These are phyloP conservation scores for Chrysolina americana DNA, from an alignment of 2,888 invertebrate genomes.

Conservation along the genomic window DNA sequence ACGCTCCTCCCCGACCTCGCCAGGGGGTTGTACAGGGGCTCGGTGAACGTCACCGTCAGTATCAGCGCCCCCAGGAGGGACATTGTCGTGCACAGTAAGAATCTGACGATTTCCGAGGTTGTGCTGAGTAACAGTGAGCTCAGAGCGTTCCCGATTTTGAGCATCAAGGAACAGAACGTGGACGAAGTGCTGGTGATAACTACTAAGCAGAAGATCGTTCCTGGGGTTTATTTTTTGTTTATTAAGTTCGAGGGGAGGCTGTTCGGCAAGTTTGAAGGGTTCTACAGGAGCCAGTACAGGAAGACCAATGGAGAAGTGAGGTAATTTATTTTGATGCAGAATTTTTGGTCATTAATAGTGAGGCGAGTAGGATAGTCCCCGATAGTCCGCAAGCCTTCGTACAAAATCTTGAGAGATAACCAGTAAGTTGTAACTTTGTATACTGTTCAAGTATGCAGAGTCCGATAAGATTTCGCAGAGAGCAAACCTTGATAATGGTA, in stretches of 20 bases:
- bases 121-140: slow-evolving; percentile 49
- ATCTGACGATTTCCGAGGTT: slow-evolving; percentile 59
- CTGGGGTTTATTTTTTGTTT: slow-evolving; percentile 72
- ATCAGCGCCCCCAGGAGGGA: slow-evolving; percentile 60
- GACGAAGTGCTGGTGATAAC: slow-evolving; percentile 61
- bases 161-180: slow-evolving; percentile 58
- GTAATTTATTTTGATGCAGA: slow-evolving; percentile 37
- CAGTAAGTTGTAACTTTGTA: no score
- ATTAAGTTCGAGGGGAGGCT: slow-evolving; percentile 78
- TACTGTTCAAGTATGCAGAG: no score
- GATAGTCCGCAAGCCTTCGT: no score
- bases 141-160: slow-evolving; percentile 52
- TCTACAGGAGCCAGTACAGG: slow-evolving; percentile 79
- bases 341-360: no score
- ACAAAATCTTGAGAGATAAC: no score
- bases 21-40: slow-evolving; percentile 74
- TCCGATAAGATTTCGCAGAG: no score
- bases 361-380: no score
- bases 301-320: slow-evolving; percentile 44
- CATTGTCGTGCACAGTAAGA: slow-evolving; percentile 62
- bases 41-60: slow-evolving; percentile 72
- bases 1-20: slow-evolving; percentile 76
- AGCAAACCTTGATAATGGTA: no score
- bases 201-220: slow-evolving; percentile 56
- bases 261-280: slow-evolving; percentile 78